These are phyloP conservation scores for Lamprologus tigripictilis DNA, from an alignment of 2,113 vertebrate species.

Conservation along the genomic window DNA sequence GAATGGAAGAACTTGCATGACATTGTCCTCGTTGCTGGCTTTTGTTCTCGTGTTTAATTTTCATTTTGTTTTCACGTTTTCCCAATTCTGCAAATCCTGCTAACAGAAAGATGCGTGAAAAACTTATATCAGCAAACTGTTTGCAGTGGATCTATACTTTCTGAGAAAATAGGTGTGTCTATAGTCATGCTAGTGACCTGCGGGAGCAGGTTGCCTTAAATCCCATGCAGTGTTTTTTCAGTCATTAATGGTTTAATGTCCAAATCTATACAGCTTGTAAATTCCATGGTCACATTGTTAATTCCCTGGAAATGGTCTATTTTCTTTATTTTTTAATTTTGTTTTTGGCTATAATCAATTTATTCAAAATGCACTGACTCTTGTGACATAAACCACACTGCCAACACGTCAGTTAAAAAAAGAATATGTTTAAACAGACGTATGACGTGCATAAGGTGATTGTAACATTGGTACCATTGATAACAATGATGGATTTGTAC, in stretches of 20 bases:
- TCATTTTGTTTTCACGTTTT: background rate
- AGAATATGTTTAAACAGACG: conserved; percentile 11
- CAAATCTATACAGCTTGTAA: conserved; percentile 51
- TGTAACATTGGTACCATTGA: conserved; percentile 67
- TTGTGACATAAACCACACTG: conserved; percentile 51
- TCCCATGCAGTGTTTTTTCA: conserved; percentile 11
- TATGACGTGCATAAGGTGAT: conserved; percentile 68
- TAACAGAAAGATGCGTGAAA: conserved; percentile 7
- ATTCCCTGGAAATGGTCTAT: conserved; percentile 48
- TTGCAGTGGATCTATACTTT: conserved; percentile 61
- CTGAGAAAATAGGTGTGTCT: conserved; percentile 24
- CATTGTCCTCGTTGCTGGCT: conserved; percentile 62
- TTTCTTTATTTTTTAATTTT: conserved; percentile 34
- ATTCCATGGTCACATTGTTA: conserved; percentile 48
- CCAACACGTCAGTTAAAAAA: conserved; percentile 37
- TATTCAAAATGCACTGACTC: conserved; percentile 65
- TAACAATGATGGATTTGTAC: background rate
- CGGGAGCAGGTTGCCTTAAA: conserved; percentile 55
- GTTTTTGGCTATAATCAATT: conserved; percentile 67
- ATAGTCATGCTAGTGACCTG: conserved; percentile 39
- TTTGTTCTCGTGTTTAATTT: conserved; percentile 41
- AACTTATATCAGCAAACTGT: conserved; percentile 16
- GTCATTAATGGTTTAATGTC: conserved; percentile 22
- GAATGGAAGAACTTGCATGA: conserved; percentile 72
- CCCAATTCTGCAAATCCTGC: conserved; percentile 35